Evolutionary conservation across 2,888 invertebrate species (phyloP), one percentile per base, ranked within the genome.

Genomic region (Brassicogethes aeneus): DNA sequence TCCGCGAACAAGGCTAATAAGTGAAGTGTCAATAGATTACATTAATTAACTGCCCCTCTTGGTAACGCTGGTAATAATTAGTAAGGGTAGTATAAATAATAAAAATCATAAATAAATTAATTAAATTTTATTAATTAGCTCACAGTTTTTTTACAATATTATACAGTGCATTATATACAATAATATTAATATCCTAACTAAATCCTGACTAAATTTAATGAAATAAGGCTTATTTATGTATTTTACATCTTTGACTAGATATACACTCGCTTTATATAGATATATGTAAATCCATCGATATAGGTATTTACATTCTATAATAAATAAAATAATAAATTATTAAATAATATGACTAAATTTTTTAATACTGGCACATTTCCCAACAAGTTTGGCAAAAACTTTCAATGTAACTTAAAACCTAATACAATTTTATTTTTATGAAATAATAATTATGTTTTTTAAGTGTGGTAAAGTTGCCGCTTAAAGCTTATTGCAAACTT

Each of bases 401-500:
- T 23, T 23, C 23, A 7, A 10, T 10, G 10, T 23, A 7, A 7
- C 5, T 10, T 7, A 23, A 23, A 23, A 23, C 10, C 23, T 23
- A 7, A 23, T 23, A 23, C 23, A 23, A 23, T 23, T 23, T 23
- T 23, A 23, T 7, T 10, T 7, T 23, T 23, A 5, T 7, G 5
- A 23, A 23, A 23, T 23, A 7, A 23, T 7, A 23, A 23, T 23
- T 23, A 7, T 23, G 23, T 23, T 23, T 23, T 62, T 62, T 55
- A 48, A 64, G 65, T 65, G 63, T 61, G 61, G 63, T 53, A 23
- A 54, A 62, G 59, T 61, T 62, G 64, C 62, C 56, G 65, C 66
- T 65, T 63, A 54, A 55, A 66, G 66, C 66, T 57, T 67, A 68
- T 68, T 68, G 68, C 68, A 65, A 65, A 66, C 64, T 64, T 55